phyloP scores from a whole-genome alignment of 2,113 vertebrate genomes.

The Ailurus styani region DNA sequence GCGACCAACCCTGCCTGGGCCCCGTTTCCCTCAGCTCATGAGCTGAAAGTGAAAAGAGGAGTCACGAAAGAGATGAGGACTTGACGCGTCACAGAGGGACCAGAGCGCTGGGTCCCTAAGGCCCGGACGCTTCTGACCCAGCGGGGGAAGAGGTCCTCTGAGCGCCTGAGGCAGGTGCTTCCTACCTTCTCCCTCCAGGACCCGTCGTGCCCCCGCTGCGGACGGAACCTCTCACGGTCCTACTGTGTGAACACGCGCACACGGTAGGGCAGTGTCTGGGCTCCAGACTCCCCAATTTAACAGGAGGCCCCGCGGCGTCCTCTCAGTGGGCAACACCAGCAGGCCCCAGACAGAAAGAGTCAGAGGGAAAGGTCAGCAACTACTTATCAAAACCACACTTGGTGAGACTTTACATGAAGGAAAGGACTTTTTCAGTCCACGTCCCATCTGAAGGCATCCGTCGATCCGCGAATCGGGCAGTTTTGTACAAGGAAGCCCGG shows the following conservation, averaged over 20 bases:
- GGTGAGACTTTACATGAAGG: neutral
- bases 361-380: neutral
- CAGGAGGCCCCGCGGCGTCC: neutral
- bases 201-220: rapidly evolving
- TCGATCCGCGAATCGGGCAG: neutral
- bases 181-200: neutral
- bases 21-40: neutral
- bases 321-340: neutral
- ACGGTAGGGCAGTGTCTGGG: rapidly evolving
- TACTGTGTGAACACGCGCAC: rapidly evolving
- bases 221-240: rapidly evolving
- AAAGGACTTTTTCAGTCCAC: neutral
- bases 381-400: neutral
- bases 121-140: neutral
- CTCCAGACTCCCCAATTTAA: neutral
- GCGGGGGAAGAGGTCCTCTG: neutral
- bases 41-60: neutral
- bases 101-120: neutral
- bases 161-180: neutral
- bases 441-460: rapidly evolving
- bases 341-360: neutral
- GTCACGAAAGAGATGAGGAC: neutral
- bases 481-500: neutral
- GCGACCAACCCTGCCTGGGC: neutral
- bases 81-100: neutral